phyloP scores from a whole-genome alignment of 2,888 invertebrate genomes.

The Chirona hameri region DNA sequence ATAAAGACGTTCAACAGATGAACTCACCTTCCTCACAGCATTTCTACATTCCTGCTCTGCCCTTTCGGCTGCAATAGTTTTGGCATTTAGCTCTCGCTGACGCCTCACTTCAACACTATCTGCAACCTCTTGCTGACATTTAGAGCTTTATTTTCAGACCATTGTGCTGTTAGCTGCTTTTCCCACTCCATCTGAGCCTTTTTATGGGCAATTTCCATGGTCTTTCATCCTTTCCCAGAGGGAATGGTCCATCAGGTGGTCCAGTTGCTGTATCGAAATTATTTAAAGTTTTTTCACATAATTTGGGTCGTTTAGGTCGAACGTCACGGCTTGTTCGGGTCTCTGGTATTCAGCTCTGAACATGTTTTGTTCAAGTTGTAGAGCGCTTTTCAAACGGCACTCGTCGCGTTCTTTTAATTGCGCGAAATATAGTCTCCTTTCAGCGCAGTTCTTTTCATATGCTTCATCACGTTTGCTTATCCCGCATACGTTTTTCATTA shows the following conservation, averaged over 20 bases:
- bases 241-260: not conserved
- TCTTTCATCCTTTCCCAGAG: not conserved
- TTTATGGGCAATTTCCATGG: conserved; percentile 8
- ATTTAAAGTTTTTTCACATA: not conserved
- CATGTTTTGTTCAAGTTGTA: not conserved
- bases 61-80: not conserved
- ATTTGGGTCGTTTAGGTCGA: not conserved
- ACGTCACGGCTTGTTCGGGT: not conserved
- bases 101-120: not conserved
- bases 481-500: not conserved
- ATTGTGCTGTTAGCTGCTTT: not conserved
- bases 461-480: conserved; percentile 3
- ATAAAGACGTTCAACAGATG: too few species aligned
- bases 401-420: not conserved
- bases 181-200: conserved; percentile 5
- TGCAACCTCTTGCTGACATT: not conserved
- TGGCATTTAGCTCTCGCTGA: not conserved
- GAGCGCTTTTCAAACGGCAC: not conserved
- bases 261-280: not conserved
- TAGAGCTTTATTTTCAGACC: not conserved
- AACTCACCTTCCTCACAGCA: not conserved
- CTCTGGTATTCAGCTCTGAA: not conserved
- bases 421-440: not conserved
- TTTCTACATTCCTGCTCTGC: not conserved
- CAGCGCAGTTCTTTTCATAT: not conserved